Percentiles rank a stretch among this genome's conserved stretches.
Evolutionary conservation across 2,888 invertebrate genomes (phyloP).

Genomic region (Hydriomena furcata): DNA sequence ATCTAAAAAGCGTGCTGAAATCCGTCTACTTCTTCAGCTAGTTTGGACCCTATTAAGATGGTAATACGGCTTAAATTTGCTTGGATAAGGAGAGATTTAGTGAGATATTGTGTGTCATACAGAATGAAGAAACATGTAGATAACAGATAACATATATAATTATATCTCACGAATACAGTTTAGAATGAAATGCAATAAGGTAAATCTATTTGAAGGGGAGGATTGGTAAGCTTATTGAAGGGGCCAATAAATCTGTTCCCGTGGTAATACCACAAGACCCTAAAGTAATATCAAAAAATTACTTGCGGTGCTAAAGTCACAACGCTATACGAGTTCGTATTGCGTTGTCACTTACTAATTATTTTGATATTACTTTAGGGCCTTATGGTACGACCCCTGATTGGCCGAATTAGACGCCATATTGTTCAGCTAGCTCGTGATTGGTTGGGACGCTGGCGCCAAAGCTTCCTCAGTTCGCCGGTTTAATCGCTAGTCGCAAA

Average conservation of each 20-base stretch:
- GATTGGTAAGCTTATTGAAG: too few species aligned
- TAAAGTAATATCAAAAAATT: too few species aligned
- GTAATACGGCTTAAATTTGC: slow-evolving; percentile 24
- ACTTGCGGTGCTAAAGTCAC: too few species aligned
- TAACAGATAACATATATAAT: too few species aligned
- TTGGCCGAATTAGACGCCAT: not conserved
- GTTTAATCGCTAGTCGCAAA: not conserved
- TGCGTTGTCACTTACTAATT: too few species aligned
- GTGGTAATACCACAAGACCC: too few species aligned
- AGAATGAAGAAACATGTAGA: too few species aligned
- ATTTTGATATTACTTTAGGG: too few species aligned
- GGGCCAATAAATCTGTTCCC: not conserved
- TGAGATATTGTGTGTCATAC: slow-evolving; percentile 31
- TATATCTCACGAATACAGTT: slow-evolving; percentile 1
- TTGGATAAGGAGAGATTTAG: slow-evolving; percentile 7
- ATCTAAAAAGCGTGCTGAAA: slow-evolving; percentile 88
- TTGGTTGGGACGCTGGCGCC: not conserved
- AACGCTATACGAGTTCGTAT: too few species aligned
- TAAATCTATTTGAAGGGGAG: not conserved
- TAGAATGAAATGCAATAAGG: not conserved
- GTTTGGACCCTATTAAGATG: slow-evolving; percentile 12
- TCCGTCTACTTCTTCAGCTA: slow-evolving; percentile 96
- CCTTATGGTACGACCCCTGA: too few species aligned
- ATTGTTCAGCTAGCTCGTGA: not conserved
- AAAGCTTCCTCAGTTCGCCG: not conserved